Evolutionary conservation across 2,797 vertebrate genomes (phyloP).

Genomic region (Brachyrhaphis roseni): DNA sequence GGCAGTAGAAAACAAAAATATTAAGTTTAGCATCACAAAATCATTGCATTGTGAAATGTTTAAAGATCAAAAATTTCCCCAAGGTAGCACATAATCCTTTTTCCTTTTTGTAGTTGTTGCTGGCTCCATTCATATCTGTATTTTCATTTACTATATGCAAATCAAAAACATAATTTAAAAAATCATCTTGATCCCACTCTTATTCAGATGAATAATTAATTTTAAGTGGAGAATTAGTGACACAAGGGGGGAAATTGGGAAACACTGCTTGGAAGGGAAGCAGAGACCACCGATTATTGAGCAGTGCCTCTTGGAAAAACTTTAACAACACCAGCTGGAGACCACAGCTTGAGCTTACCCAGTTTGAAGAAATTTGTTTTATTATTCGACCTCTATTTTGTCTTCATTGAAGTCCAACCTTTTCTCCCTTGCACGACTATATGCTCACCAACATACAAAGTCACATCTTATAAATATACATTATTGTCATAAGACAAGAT

Average conservation of each 20-base stretch:
- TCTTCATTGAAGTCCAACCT: constrained; percentile 25
- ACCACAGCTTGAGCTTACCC: constrained; percentile 4
- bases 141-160: neutral
- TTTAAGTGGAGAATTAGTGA: constrained; percentile 1
- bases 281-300: constrained; percentile 6
- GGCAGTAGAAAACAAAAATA: neutral
- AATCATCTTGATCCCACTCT: neutral
- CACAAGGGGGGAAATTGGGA: neutral
- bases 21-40: neutral
- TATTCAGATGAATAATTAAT: neutral
- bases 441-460: neutral
- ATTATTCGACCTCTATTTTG: constrained; percentile 9
- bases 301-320: constrained; percentile 17
- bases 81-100: neutral
- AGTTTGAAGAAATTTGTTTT: neutral
- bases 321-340: constrained; percentile 11
- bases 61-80: neutral
- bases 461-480: neutral
- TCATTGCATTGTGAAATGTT: neutral
- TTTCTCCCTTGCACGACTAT: neutral
- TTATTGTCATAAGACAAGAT: constrained; percentile 8
- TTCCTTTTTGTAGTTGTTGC: neutral
- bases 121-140: neutral
- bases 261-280: neutral
- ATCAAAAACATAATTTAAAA: neutral